These are phyloP conservation scores for Venusia cambrica DNA, from an alignment of 2,888 invertebrate species.

Conservation along the genomic window DNA sequence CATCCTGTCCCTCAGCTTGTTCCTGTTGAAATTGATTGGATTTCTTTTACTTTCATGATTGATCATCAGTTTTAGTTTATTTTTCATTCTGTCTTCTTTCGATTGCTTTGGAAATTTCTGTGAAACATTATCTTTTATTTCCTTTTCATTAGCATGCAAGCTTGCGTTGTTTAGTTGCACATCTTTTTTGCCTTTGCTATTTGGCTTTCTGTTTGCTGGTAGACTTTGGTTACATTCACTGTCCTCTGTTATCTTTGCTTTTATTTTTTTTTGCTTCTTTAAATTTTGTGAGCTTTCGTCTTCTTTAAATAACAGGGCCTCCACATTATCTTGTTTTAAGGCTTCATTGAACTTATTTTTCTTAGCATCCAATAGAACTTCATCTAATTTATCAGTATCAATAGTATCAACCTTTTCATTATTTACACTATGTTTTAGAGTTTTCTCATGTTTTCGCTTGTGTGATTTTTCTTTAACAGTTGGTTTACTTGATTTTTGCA, in stretches of 20 bases:
- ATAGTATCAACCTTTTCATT: slow-evolving; percentile 38
- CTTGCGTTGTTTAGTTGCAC: too few species aligned
- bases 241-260: too few species aligned
- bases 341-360: slow-evolving; percentile 53
- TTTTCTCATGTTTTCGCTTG: slow-evolving; percentile 7
- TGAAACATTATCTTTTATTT: too few species aligned
- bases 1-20: slow-evolving; percentile 83
- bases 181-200: too few species aligned
- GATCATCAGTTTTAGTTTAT: slow-evolving; percentile 42
- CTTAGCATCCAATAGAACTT: slow-evolving; percentile 49
- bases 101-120: too few species aligned
- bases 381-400: slow-evolving; percentile 49
- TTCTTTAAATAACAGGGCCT: slow-evolving; percentile 40
- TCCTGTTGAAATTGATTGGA: slow-evolving; percentile 44
- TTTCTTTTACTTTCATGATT: slow-evolving; percentile 41
- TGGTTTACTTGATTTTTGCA: not conserved
- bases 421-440: slow-evolving; percentile 25
- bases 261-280: slow-evolving; percentile 19
- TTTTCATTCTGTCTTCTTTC: slow-evolving; percentile 37
- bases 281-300: slow-evolving; percentile 24
- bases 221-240: too few species aligned
- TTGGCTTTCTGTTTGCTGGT: too few species aligned
- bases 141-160: too few species aligned
- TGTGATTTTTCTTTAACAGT: slow-evolving; percentile 9
- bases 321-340: slow-evolving; percentile 42